Evolutionary conservation across 2,797 vertebrate species (phyloP).

Genomic region (Notoglanidium macrostoma): DNA sequence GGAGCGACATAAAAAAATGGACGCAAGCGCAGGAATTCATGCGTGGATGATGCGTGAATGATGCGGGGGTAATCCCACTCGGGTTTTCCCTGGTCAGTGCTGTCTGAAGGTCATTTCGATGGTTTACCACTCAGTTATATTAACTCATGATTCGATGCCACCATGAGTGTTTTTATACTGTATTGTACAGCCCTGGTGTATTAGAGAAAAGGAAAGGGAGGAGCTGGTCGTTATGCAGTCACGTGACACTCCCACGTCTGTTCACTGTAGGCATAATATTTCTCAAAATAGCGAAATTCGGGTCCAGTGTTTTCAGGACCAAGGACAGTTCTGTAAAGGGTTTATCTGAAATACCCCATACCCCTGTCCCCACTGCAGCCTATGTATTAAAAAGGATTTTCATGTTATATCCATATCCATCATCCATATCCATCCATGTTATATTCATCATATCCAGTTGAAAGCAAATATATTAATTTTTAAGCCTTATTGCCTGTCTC

Average conservation of each 20-base stretch:
- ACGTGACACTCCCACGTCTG: constrained; percentile 1
- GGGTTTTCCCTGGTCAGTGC: background rate
- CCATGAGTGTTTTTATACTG: background rate
- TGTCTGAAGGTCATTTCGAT: background rate
- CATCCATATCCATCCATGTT: no score
- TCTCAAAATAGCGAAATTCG: background rate
- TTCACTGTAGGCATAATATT: background rate
- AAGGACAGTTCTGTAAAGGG: constrained; percentile 54
- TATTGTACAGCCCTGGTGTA: background rate
- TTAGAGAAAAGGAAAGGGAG: background rate
- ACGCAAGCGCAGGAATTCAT: background rate
- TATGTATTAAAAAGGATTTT: background rate
- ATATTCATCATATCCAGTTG: background rate
- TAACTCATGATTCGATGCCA: background rate
- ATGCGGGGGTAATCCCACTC: background rate
- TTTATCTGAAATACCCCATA: background rate
- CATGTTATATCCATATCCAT: background rate
- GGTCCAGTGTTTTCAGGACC: constrained; percentile 52
- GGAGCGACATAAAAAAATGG: constrained; percentile 2
- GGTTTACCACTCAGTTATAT: background rate
- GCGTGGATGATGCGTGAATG: background rate
- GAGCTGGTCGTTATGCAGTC: constrained; percentile 6
- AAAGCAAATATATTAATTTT: background rate
- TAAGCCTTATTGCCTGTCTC: background rate
- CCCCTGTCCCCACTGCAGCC: background rate